Base-by-base conservation (phyloP, 2,797 vertebrate genomes). In the Triplophysa bombifrons region DNA sequence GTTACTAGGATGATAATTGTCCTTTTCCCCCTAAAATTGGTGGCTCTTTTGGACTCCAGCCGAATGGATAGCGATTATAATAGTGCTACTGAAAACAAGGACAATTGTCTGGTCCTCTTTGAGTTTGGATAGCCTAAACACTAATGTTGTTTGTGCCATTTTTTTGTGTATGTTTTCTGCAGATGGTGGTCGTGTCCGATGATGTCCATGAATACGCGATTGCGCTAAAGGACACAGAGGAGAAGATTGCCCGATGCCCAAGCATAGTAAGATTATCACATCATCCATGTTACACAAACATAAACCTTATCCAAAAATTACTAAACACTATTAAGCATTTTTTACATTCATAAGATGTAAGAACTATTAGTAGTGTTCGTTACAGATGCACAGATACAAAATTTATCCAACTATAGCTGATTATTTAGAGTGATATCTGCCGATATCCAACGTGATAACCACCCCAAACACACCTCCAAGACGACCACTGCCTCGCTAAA, bases 131-230 rank as follows among this genome's bases (percentile, higher is more conserved):
- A 13, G 1, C 17, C 12, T n/a, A 1, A 2, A 16, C 0, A 27
- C n/a, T 78, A 11, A 68, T 30, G n/a, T 13, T 76, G 50, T 63
- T 13, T 72, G 12, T 34, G 12, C 41, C 2, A 27, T 73, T 22
- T 75, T 14, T 61, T 22, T 55, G 4, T 64, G 20, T 61, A 11
- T 27, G 51, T 6, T 68, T 64, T 53, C 53, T 48, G 16, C 88
- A 99, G 97, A 99, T 99, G 98, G 97, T 99, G 83, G 97, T 97
- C 60, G 97, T 99, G 38, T 96, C 97, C 0, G 98, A 99, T 17
- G 97, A 99, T 51, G 97, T 99, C 80, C 97, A 94, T 7, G 98
- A 99, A 72, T 99, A 99, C 0, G 97, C 97, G 0, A 87, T 96
- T 74, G 98, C 98, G 0, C 90, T 99, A 86, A 97, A 97, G 88